Base-by-base conservation (phyloP, 1,140 invertebrate species). In the Branchinecta lindahli region DNA sequence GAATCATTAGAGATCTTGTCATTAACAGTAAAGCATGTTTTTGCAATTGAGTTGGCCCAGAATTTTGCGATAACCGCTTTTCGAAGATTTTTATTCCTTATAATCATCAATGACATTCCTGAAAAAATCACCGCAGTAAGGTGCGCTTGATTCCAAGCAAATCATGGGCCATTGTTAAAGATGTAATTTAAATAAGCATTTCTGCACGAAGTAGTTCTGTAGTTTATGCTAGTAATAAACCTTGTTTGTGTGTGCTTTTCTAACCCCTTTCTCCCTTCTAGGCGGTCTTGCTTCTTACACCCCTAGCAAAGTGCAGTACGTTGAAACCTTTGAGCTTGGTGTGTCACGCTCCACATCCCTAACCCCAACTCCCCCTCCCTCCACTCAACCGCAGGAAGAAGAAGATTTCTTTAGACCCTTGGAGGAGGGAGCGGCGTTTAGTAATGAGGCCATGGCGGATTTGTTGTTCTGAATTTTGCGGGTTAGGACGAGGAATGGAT, bases 361-460 rank as follows among this genome's bases (percentile, higher is more conserved):
- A 75, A 8, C 72, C 71, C 72, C 74, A 46, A 74, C 69, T 45
- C 68, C 72, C 7, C 44, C 75, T 15, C 69, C 70, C 10, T 45
- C 67, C 69, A 67, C 45, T 18, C 9, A 15, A 3, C 44, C 65
- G 7, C 45, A 72, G 8, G 45, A 18, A 15, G 2, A 20, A 45
- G 75, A 80, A 7, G 81, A 83, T n/a, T 84, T 83, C 74, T 74
- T 85, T 71, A 84, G 83, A 75, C 81, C 84, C 7, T 82, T 83
- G 46, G 82, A 84, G 68, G 78, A 81, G 45, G 76, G 77, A 68
- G 81, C 82, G 46, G 83, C 84, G 3, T 87, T 85, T 81, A 82
- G 83, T 65, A 83, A 84, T 69, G 85, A 85, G 73, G 83, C 83
- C 66, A 84, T 84, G 45, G 82, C 84, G 7, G 85, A 87, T 78